Percentiles rank a stretch among this genome's conserved stretches.
Conservation (phyloP, 1,140 invertebrate species). For the Drosophila nigrodunni region DNA sequence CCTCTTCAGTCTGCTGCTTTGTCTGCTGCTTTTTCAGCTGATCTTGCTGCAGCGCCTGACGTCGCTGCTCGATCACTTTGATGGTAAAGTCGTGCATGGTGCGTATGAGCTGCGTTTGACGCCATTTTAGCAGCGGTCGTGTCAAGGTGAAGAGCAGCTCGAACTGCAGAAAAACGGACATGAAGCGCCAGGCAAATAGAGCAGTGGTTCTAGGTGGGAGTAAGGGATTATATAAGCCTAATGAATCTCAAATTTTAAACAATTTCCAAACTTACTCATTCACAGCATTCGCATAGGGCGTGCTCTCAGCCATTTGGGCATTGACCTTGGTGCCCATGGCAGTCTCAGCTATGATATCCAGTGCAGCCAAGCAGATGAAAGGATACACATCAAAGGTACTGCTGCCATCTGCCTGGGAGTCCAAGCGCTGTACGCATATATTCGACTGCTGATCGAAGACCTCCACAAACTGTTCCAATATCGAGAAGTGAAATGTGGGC, state of each 20-base stretch:
- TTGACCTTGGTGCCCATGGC: slow-evolving; percentile 92
- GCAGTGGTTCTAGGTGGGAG: slow-evolving; percentile 57
- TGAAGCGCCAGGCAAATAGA: slow-evolving; percentile 65
- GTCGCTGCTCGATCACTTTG: slow-evolving; percentile 85
- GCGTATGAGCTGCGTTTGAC: slow-evolving; percentile 86
- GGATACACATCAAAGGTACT: slow-evolving; percentile 72
- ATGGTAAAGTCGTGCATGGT: slow-evolving; percentile 89
- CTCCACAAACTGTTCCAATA: slow-evolving; percentile 90
- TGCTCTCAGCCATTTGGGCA: slow-evolving; percentile 89
- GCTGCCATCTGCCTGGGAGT: slow-evolving; percentile 84
- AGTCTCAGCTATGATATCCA: slow-evolving; percentile 88
- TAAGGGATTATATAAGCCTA: too few relatives aligned
- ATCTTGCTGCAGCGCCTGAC: slow-evolving; percentile 57
- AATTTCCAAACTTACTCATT: slow-evolving; percentile 85
- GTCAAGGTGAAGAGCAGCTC: slow-evolving; percentile 74
- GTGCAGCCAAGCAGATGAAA: slow-evolving; percentile 54
- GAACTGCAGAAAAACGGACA: slow-evolving; percentile 52
- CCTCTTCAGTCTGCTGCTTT: slow-evolving; percentile 13
- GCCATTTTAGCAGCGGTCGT: slow-evolving; percentile 82
- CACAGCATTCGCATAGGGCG: slow-evolving; percentile 90
- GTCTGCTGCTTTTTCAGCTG: neutral
- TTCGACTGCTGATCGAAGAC: slow-evolving; percentile 91
- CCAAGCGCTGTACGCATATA: slow-evolving; percentile 88
- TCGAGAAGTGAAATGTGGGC: slow-evolving; percentile 92
- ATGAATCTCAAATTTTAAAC: too few relatives aligned